phyloP scores from a whole-genome alignment of 1,140 invertebrate species.

The Lordiphosa stackelbergi region DNA sequence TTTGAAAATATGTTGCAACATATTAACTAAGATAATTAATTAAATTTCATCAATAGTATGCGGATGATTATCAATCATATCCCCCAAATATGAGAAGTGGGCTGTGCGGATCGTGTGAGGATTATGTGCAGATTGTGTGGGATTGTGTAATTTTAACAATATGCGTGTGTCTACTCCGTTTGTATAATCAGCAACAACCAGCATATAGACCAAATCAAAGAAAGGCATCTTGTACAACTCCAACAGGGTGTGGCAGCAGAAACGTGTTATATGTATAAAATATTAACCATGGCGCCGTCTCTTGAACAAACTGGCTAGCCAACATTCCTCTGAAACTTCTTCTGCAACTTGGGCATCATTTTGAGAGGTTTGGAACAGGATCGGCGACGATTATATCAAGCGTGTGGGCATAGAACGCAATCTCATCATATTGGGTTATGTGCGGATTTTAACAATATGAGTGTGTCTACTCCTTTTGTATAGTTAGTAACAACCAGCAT shows the following conservation, averaged over 20 bases:
- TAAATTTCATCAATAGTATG: too few relatives aligned
- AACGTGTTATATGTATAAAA: conserved; percentile 75
- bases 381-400: conserved; percentile 7
- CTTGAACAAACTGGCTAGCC: conserved; percentile 82
- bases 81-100: too few relatives aligned
- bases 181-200: neutral
- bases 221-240: conserved; percentile 54
- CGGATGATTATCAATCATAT: too few relatives aligned
- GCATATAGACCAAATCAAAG: conserved; percentile 44
- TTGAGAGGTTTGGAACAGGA: conserved; percentile 20
- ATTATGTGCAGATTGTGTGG: too few relatives aligned
- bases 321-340: conserved; percentile 73
- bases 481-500: too few relatives aligned
- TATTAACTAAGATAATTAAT: too few relatives aligned
- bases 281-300: conserved; percentile 79
- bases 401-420: conserved; percentile 1
- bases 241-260: conserved; percentile 72
- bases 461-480: too few relatives aligned
- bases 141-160: too few relatives aligned
- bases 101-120: too few relatives aligned
- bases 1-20: neutral
- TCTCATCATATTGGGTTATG: neutral
- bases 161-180: too few relatives aligned
- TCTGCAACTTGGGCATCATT: conserved; percentile 67
- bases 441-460: too few relatives aligned